Evolutionary conservation across 2,113 vertebrate species (phyloP).

Genomic region (Pelmatolapia mariae): DNA sequence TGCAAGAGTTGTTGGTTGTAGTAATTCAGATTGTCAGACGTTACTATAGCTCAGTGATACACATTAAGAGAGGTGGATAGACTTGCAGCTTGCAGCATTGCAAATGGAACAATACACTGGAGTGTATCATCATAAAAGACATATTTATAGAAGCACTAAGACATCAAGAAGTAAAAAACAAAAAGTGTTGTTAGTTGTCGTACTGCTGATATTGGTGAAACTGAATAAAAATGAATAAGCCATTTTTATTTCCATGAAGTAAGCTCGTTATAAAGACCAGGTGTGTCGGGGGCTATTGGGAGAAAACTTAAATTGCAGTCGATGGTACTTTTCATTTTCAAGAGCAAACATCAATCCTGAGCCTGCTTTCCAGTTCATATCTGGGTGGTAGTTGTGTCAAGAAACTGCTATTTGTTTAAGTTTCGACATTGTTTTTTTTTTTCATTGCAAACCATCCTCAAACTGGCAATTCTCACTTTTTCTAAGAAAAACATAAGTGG

Average conservation of each 20-base stretch:
- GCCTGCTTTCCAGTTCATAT: not conserved
- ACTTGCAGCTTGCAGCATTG: not conserved
- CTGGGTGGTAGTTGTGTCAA: not conserved
- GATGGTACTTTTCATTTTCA: not conserved
- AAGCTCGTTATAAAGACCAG: not conserved
- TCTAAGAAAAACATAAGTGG: not conserved
- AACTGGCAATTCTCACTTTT: not conserved
- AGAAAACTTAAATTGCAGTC: not conserved
- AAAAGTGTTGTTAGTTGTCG: not conserved
- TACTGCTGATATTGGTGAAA: not conserved
- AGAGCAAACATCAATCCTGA: not conserved
- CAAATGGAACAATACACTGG: not conserved
- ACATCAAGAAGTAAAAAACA: not conserved
- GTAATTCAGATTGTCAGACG: not conserved
- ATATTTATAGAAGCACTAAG: not conserved
- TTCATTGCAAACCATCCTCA: not conserved
- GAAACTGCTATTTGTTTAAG: not conserved
- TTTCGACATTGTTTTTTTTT: not conserved
- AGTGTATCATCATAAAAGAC: not conserved
- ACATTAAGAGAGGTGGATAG: not conserved
- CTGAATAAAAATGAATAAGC: not conserved
- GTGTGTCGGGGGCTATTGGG: not conserved
- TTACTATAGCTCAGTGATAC: not conserved
- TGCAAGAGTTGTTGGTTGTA: not conserved
- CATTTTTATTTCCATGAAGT: not conserved